Conservation (phyloP, 2,113 vertebrate species). For the Mustela lutreola region DNA sequence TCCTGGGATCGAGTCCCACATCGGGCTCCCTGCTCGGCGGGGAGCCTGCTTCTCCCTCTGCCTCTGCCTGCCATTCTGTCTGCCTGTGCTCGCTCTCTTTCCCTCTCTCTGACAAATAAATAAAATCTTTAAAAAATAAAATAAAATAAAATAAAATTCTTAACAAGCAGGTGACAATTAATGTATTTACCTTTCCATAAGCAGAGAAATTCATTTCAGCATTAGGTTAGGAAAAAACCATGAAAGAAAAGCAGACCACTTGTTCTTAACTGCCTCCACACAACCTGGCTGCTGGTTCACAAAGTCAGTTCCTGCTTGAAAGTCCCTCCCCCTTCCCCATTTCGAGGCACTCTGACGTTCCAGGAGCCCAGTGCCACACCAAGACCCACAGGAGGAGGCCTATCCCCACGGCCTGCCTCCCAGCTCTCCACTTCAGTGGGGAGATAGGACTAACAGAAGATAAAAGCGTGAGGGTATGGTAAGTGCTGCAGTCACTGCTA, state of each 20-base stretch:
- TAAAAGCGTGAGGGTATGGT: neutral
- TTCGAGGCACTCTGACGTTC: accelerated
- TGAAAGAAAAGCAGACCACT: neutral
- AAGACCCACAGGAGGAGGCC: neutral
- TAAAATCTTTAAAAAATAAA: no score
- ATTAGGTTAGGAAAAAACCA: neutral
- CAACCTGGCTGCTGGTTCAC: neutral
- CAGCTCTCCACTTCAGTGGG: no score
- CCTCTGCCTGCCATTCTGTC: no score
- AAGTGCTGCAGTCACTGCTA: accelerated
- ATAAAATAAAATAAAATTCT: no score
- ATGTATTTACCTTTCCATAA: neutral
- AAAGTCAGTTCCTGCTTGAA: no score
- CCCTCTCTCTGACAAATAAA: no score
- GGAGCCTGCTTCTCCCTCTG: no score
- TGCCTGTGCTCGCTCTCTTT: no score
- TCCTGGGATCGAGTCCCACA: no score
- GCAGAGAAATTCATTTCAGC: neutral
- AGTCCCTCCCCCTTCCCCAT: neutral
- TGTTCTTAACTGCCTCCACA: neutral
- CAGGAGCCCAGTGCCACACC: accelerated
- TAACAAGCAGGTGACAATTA: neutral
- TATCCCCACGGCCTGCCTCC: no score
- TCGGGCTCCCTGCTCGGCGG: no score
- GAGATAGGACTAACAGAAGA: neutral